Conservation (phyloP, 2,113 vertebrate species). For the Scolopax mira region DNA sequence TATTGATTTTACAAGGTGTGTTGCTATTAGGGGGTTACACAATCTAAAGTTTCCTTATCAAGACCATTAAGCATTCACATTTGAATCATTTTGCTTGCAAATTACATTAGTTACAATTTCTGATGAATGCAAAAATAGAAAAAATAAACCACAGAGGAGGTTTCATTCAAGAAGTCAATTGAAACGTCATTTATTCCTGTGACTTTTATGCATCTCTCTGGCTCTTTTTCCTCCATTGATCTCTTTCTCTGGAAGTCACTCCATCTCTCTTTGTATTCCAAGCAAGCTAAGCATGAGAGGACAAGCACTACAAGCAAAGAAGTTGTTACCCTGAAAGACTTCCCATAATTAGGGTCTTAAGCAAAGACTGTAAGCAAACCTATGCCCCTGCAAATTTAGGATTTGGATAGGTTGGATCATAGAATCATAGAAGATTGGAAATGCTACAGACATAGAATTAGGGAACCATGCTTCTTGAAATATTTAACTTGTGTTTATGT, state of each 20-base stretch:
- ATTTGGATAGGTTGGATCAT: not conserved
- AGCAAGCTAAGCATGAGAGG: not conserved
- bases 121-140: not conserved
- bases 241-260: not conserved
- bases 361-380: not conserved
- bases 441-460: not conserved
- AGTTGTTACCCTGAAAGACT: not conserved
- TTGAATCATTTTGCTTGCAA: not conserved
- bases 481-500: not conserved
- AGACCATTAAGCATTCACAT: not conserved
- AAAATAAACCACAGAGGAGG: not conserved
- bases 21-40: not conserved
- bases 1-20: constrained; percentile 31
- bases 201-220: not conserved
- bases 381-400: not conserved
- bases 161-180: not conserved
- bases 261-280: not conserved
- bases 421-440: not conserved
- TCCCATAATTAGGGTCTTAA: not conserved
- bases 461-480: not conserved
- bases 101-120: not conserved
- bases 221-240: not conserved
- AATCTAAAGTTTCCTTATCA: not conserved
- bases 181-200: not conserved
- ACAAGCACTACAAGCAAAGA: not conserved